Conservation (phyloP, 2,888 invertebrate species). For the Caradrina kadenii region DNA sequence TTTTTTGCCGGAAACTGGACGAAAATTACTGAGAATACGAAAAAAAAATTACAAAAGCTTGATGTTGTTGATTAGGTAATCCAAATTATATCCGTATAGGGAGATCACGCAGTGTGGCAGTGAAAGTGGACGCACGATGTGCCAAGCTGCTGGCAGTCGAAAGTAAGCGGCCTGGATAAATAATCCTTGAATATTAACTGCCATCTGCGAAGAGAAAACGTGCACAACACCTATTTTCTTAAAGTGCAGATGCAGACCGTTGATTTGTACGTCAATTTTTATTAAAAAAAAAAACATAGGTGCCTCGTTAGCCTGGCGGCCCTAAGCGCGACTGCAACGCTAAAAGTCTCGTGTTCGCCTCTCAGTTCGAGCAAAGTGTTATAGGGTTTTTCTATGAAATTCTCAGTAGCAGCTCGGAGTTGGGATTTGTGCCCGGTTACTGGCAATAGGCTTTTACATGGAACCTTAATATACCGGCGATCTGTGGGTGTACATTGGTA, state of each 20-base stretch:
- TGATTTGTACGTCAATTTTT: neutral
- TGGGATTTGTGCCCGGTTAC: too few species aligned
- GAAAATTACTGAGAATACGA: neutral
- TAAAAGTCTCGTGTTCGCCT: too few species aligned
- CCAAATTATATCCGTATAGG: constrained; percentile 47
- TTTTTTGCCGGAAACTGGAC: constrained; percentile 14
- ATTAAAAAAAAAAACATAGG: too few species aligned
- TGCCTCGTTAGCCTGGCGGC: too few species aligned
- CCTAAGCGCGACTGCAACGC: too few species aligned
- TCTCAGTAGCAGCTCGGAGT: too few species aligned
- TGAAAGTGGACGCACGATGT: constrained; percentile 68
- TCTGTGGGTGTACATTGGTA: too few species aligned
- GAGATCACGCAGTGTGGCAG: constrained; percentile 53
- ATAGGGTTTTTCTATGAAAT: too few species aligned
- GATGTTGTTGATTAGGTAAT: constrained; percentile 43
- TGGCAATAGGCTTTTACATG: too few species aligned
- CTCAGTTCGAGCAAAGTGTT: too few species aligned
- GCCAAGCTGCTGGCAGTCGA: constrained; percentile 51
- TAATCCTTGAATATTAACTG: constrained; percentile 66
- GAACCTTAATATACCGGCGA: too few species aligned
- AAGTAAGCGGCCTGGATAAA: constrained; percentile 73
- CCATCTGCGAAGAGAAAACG: constrained; percentile 42
- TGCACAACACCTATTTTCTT: constrained; percentile 31
- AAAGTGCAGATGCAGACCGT: neutral
- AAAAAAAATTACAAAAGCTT: constrained; percentile 15